Base-by-base conservation (phyloP, 2,888 invertebrate species). In the Gymnoscelis rufifasciata region DNA sequence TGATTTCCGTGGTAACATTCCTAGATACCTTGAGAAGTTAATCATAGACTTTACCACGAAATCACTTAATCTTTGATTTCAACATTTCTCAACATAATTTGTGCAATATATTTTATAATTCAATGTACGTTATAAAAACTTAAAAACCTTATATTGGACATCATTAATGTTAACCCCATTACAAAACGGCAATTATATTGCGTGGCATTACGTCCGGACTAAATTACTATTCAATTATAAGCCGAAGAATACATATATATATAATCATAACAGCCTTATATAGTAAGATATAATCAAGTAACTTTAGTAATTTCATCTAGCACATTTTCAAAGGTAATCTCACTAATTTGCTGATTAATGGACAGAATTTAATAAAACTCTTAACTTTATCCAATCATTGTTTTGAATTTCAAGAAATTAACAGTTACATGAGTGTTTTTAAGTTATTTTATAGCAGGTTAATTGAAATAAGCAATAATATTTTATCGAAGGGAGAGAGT, bases 1-100 rank as follows among this genome's bases (percentile, higher is more conserved):
- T n/a, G 29, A 37, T 36, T 43, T 48, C 48, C 48, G 36, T 7
- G 27, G 14, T 40, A 19, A 35, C 15, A 35, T 31, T 30, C 19
- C 19, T 10, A 10, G n/a, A 19, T 19, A 35, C 35, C 35, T 35
- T 35, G 35, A 23, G 19, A 35, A 35, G 1, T 35, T 19, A 35
- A 33, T 33, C 14, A n/a, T 7, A 23, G 35, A 19, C 10, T 15
- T n/a, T 33, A 7, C n/a, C 33, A 33, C 19, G 19, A 35, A 10
- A 2, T 23, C 14, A 10, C 14, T 31, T 7, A 19, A 19, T 33
- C 14, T 33, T 19, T 1, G 11, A 23, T 35, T 35, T 11, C 15
- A 11, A 10, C 10, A 11, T 35, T 35, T 35, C 35, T 7, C 10
- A 23, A 11, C 1, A 35, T n/a, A 15, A 19, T 10, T 19, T 33